These are phyloP conservation scores for Enteromius viviparus DNA, from an alignment of 2,797 vertebrate species.

Conservation along the genomic window DNA sequence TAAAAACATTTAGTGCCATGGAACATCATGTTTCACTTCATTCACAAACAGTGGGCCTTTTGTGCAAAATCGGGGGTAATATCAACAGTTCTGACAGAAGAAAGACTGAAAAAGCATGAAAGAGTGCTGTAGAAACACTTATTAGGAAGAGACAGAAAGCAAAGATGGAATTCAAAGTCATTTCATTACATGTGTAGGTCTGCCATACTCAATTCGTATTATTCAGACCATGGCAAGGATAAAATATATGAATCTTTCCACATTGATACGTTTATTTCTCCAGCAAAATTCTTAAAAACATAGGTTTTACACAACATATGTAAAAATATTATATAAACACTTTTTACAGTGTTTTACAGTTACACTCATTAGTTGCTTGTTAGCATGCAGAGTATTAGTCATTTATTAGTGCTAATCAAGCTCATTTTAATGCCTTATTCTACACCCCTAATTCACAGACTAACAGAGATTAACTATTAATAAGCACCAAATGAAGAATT, in stretches of 20 bases:
- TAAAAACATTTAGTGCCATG: conserved; percentile 38
- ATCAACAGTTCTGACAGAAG: background rate
- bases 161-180: background rate
- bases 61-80: background rate
- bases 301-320: background rate
- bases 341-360: no score
- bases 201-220: background rate
- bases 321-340: no score
- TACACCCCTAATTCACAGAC: no score
- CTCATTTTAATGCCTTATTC: no score
- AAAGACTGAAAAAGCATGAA: background rate
- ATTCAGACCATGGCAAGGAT: background rate
- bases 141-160: background rate
- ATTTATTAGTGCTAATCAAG: no score
- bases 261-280: background rate
- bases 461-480: no score
- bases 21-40: conserved; percentile 33
- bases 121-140: background rate
- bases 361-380: no score
- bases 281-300: background rate
- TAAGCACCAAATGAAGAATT: no score
- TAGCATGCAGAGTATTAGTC: no score
- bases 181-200: background rate
- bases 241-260: background rate
- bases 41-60: conserved; percentile 22